Percentiles rank a stretch among this genome's conserved stretches.
phyloP scores from a whole-genome alignment of 2,888 invertebrate species.

The Erpobdella octoculata region DNA sequence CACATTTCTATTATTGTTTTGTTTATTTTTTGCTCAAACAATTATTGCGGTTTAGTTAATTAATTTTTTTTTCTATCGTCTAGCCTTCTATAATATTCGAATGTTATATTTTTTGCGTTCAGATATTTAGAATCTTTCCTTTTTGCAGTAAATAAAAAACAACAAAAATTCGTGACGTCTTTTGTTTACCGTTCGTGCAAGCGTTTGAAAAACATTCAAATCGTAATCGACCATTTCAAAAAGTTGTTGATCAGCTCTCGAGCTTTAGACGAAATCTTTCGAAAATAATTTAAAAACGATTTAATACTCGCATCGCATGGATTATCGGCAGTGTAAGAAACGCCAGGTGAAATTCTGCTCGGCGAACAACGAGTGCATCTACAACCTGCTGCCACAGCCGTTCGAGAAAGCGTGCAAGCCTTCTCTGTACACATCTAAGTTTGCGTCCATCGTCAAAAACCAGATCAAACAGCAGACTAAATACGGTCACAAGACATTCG shows the following conservation, averaged over 20 bases:
- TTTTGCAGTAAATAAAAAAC: no score
- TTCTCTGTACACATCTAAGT: slow-evolving; percentile 16
- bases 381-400: slow-evolving; percentile 11
- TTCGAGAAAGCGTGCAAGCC: neutral
- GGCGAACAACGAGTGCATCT: slow-evolving; percentile 8
- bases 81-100: no score
- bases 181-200: neutral
- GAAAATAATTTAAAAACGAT: neutral
- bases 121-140: no score
- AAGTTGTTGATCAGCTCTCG: neutral
- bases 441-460: neutral
- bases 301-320: neutral
- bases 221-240: neutral
- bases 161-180: no score
- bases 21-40: no score
- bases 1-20: neutral
- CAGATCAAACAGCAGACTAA: slow-evolving; percentile 2
- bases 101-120: no score
- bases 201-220: slow-evolving; percentile 2
- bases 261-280: neutral
- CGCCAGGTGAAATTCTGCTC: neutral
- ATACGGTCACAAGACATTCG: slow-evolving; percentile 6
- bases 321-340: neutral
- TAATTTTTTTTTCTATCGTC: no score
- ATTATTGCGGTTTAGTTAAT: no score